Base-by-base conservation (phyloP, 2,113 vertebrate genomes). In the Oenanthe oenanthe region DNA sequence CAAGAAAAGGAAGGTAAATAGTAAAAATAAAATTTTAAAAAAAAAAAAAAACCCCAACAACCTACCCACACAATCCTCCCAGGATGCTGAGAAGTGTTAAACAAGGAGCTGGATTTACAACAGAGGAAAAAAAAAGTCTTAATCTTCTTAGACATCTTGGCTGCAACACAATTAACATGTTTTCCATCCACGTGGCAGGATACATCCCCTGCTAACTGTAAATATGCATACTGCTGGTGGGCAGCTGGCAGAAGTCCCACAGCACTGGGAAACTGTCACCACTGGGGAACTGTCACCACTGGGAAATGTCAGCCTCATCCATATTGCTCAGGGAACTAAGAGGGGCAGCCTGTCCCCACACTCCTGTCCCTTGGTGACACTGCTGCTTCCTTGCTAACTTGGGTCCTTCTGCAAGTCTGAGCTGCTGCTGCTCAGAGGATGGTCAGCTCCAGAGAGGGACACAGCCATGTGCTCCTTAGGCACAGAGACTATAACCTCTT, bases 141-240 rank as follows among this genome's bases (percentile, higher is more conserved):
- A 72, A 91, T 91, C 89, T 90, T 85, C 67, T 92, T 86, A 90
- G 93, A 86, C 79, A 92, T 95, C 71, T 83, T 93, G 91, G 91
- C 93, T 85, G 86, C 75, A 73, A 82, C 67, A 91, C 54, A 83
- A 85, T 95, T 92, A 88, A 79, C 67, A 84, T 84, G 93, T 83
- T 93, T 92, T 65, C 25, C 75, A 83, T 88, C 85, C 91, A 73
- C 10, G 2, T 68, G 89, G 89, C 83, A 92, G 89, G 89, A 88
- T 60, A 82, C 74, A 65, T 68, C 82, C 88, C 88, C 66, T 72
- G 74, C 78, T 90, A 65, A 65, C 75, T 72, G 89, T 57, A 93
- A 91, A 95, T 54, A 88, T 8, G 7, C 58, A 47, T 36, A 19
- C 43, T 65, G 85, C 85, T 78, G 82, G 91, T 88, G 91, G 85